phyloP scores from a whole-genome alignment of 2,888 invertebrate species.

The Prosapia bicincta region DNA sequence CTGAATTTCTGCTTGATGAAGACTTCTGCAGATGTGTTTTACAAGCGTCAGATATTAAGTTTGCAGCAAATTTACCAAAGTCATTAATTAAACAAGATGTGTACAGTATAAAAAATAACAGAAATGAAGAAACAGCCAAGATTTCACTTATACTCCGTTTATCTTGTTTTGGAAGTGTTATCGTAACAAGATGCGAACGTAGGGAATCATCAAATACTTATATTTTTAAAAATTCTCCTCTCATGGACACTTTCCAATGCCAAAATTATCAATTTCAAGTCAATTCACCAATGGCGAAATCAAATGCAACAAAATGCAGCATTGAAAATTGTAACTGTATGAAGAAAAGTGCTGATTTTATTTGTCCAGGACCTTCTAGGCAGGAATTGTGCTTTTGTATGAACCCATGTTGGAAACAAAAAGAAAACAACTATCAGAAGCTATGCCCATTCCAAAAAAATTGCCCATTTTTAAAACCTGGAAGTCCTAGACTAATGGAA shows the following conservation, averaged over 20 bases:
- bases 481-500: no score
- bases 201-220: background rate
- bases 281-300: background rate
- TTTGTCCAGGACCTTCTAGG: background rate
- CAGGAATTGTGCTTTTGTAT: no score
- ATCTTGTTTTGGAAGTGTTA: background rate
- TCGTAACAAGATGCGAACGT: background rate
- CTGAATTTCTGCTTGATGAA: background rate
- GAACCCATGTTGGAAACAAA: no score
- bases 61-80: background rate
- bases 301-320: background rate
- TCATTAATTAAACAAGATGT: background rate
- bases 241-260: background rate
- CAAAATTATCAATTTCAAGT: background rate
- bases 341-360: background rate
- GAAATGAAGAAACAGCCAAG: background rate
- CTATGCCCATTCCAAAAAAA: no score
- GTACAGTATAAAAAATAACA: background rate
- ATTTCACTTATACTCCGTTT: background rate
- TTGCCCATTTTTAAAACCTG: no score
- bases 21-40: background rate
- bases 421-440: no score
- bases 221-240: background rate
- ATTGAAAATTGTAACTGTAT: background rate
- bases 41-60: background rate